Base-by-base conservation (phyloP, 2,797 vertebrate species). In the Esox lucius region DNA sequence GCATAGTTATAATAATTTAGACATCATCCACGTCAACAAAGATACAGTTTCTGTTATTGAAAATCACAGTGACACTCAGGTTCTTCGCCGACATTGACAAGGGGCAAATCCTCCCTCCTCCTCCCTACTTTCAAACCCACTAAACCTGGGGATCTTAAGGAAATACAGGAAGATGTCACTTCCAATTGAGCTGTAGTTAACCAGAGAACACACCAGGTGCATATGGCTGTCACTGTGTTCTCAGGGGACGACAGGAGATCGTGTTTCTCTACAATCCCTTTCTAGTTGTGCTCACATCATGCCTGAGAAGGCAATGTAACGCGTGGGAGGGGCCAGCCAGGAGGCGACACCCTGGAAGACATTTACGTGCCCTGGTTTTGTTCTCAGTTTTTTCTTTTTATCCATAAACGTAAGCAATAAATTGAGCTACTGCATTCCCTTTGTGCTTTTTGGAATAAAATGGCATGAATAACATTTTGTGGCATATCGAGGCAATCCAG, bases 181-280 rank as follows among this genome's bases (percentile, higher is more conserved):
- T 84, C 73, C 81, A 80, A 83, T 87, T 82, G 78, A 70, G 56
- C 62, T 70, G 68, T 74, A 66, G 76, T 73, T 82, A 79, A 85
- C 78, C 74, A 82, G 74, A 76, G 80, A 49, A 61, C 78, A 53
- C 70, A 70, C 70, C 78, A n/a, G 53, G 72, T 75, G 68, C 75
- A 78, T 82, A 80, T 73, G 74, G 67, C 78, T 79, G 82, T 80
- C 79, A 80, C 75, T 68, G 56, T 62, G 59, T 59, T 84, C 80
- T 75, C 75, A 24, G 16, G 71, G 78, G 79, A 84, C 70, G 22
- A 5, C 59, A 68, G 70, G 70, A 16, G 64, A 75, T 69, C 65
- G 83, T 51, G 66, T 67, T 56, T 81, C 71, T 59, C 56, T 33
- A 28, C 49, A 49, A 79, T 48, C 70, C 64, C 62, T 46, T 33